phyloP scores from a whole-genome alignment of 2,888 invertebrate genomes.

The Mythimna impura region DNA sequence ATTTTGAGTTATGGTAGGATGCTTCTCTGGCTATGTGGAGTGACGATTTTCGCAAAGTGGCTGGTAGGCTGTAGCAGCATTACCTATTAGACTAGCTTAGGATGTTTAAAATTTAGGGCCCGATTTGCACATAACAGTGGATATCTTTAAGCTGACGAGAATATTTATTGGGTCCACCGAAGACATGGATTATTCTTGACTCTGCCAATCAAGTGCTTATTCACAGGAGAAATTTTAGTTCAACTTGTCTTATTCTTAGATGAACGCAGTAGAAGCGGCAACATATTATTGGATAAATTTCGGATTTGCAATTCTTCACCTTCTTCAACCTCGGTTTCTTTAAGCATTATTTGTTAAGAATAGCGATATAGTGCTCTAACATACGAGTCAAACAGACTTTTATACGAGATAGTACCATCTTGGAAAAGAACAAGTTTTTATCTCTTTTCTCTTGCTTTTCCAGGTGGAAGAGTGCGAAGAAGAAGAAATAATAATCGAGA shows the following conservation, averaged over 20 bases:
- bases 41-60: background rate
- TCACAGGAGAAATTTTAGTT: background rate
- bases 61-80: background rate
- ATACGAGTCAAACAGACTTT: background rate
- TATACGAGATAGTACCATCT: background rate
- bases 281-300: background rate
- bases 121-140: too few species aligned
- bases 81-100: background rate
- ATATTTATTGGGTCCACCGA: too few species aligned
- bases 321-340: too few species aligned
- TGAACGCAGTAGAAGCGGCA: background rate
- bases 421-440: background rate
- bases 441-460: slow-evolving; percentile 1
- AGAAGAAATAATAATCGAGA: slow-evolving; percentile 75
- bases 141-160: too few species aligned
- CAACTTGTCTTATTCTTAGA: background rate
- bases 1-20: background rate
- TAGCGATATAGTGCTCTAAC: background rate
- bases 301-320: background rate
- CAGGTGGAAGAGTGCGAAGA: slow-evolving; percentile 89
- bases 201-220: too few species aligned
- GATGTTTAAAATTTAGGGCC: background rate
- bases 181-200: too few species aligned
- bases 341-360: background rate
- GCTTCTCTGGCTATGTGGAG: background rate